Evolutionary conservation across 2,797 vertebrate genomes (phyloP).

Genomic region (Meriones psammophilus): DNA sequence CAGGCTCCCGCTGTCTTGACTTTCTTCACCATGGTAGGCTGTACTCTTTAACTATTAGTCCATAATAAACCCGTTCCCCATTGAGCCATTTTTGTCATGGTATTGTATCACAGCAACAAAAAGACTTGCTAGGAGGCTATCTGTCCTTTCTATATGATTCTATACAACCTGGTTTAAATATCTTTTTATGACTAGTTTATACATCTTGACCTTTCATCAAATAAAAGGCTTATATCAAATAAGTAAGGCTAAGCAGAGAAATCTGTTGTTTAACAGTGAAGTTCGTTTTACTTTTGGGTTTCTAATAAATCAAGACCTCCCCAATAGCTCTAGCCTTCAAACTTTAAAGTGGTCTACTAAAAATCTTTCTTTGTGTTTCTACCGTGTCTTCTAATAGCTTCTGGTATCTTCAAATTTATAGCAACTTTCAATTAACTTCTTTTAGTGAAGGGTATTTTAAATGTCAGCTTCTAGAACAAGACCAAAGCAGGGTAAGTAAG

Average conservation of each 20-base stretch:
- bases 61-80: background rate
- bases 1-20: background rate
- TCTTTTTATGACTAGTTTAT: conserved; percentile 5
- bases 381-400: background rate
- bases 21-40: background rate
- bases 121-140: background rate
- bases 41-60: background rate
- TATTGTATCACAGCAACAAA: background rate
- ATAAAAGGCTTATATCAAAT: background rate
- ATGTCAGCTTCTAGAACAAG: background rate
- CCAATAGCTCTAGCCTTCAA: background rate
- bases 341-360: background rate
- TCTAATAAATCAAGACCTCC: background rate
- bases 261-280: background rate
- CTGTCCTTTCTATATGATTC: background rate
- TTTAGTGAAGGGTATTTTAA: conserved; percentile 20
- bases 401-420: background rate
- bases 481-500: background rate
- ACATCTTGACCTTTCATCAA: background rate
- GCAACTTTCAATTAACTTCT: background rate
- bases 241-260: background rate
- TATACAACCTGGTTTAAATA: conserved; percentile 6
- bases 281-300: background rate
- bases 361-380: conserved; percentile 6
- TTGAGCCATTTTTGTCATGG: background rate